Evolutionary conservation across 2,797 vertebrate genomes (phyloP), one percentile per base, ranked within the genome.

Genomic region (Pipistrellus pipistrellus): DNA sequence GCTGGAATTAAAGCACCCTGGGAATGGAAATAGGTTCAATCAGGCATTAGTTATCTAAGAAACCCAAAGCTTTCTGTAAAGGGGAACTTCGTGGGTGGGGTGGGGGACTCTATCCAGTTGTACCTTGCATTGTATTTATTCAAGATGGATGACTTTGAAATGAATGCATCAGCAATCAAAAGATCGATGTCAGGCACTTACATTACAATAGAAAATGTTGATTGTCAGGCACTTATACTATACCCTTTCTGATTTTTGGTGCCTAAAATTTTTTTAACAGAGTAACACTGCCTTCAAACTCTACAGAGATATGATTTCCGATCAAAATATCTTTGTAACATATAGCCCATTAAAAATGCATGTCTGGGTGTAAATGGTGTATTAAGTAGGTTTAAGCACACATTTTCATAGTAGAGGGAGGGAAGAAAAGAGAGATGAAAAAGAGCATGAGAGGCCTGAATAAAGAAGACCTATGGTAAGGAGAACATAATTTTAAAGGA

Each of bases 281-380:
- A 44, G 48, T 68, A 35, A 81, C 84, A 77, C 30, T 48, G 0
- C 23, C 14, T 84, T 89, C 12, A 48, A 10, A 14, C 41, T 86
- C 82, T 53, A 32, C 41, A 48, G 94, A 84, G 25, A 57, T 57
- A 32, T 55, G 6, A 55, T 90, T 94, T 89, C 25, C 59, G 92
- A 59, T 59, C 27, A 78, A 78, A 85, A 59, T 78, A 66, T 25
- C 30, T 89, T 86, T 77, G 15, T 87, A 90, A 87, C 35, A 51
- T 51, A 38, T 71, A 81, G 53, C n/a, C 41, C 8, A 53, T 25
- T 71, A 51, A 73, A 78, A 72, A 82, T 32, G 4, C 12, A 78
- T 83, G 38, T 57, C 9, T 41, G 35, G 5, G 25, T 68, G 17
- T 48, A 95, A 66, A 38, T 73, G 25, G 8, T 32, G 53, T 32